These are phyloP conservation scores for Ophthalmolycus amberensis DNA, from an alignment of 2,113 vertebrate genomes.

Conservation along the genomic window DNA sequence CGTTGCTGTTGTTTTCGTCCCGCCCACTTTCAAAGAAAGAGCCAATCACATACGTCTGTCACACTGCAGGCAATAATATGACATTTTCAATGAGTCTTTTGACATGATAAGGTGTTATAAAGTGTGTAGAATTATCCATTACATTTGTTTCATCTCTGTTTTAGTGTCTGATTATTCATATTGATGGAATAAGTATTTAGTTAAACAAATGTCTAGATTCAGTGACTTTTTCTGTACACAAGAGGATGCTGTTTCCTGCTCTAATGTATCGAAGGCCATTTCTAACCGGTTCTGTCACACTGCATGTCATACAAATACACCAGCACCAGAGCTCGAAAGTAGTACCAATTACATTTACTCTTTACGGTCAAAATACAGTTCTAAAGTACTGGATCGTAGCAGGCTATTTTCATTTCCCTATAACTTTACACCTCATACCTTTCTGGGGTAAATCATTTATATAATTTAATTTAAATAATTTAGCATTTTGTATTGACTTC, in stretches of 20 bases:
- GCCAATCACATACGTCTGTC: constrained; percentile 38
- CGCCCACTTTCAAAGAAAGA: constrained; percentile 6
- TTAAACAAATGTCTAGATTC: not conserved
- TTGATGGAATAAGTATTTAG: not conserved
- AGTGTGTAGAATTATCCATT: not conserved
- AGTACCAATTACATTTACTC: not conserved
- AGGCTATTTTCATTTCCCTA: not conserved
- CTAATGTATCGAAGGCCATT: not conserved
- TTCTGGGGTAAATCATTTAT: not conserved
- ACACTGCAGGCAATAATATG: not conserved
- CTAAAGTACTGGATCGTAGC: not conserved
- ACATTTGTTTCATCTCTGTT: rapidly evolving
- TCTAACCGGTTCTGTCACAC: not conserved
- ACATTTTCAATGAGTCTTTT: not conserved
- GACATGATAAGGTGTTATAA: not conserved
- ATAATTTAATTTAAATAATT: not conserved
- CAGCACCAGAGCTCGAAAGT: not conserved
- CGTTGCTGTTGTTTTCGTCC: not conserved
- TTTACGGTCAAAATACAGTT: not conserved
- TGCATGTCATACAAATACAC: not conserved
- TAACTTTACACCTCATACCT: not conserved
- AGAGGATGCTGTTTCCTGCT: constrained; percentile 45
- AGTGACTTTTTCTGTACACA: constrained; percentile 40
- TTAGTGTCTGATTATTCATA: not conserved
- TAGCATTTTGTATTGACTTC: not conserved